Conservation (phyloP, 53 echinoderm and acorn worm species). For the Mesocentrotus franciscanus region DNA sequence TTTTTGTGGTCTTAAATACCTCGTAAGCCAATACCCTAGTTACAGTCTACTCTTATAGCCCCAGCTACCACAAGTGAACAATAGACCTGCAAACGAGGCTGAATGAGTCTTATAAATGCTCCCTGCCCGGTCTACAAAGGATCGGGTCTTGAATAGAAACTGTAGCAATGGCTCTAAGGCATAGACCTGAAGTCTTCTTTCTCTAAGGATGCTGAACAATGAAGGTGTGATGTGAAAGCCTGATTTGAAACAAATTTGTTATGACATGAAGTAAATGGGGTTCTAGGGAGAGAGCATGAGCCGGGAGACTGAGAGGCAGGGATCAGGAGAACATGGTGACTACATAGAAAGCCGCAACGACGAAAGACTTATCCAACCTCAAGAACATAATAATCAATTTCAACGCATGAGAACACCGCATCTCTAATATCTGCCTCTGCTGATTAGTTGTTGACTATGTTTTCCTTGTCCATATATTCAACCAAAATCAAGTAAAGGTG, state of each 20-base stretch:
- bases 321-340: background rate
- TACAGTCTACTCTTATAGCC: background rate
- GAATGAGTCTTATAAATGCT: conserved; percentile 40
- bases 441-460: background rate
- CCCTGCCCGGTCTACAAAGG: background rate
- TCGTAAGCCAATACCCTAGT: conserved; percentile 17
- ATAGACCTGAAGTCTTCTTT: background rate
- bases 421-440: background rate
- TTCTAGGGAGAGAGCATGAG: background rate
- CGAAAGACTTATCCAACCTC: too few relatives aligned
- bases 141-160: conserved; percentile 4
- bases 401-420: background rate
- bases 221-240: conserved; percentile 27
- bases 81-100: background rate
- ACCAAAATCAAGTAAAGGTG: background rate
- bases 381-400: too few relatives aligned
- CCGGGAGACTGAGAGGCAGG: background rate
- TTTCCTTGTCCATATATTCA: background rate
- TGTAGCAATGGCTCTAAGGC: conserved; percentile 28
- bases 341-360: too few relatives aligned
- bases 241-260: conserved; percentile 39
- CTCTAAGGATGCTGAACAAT: background rate
- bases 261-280: conserved; percentile 39
- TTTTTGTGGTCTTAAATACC: conserved; percentile 40
- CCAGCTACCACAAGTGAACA: background rate